Conservation (phyloP, 37 sponge, comb jelly and placozoan species). For the Aplysina aerophoba region DNA sequence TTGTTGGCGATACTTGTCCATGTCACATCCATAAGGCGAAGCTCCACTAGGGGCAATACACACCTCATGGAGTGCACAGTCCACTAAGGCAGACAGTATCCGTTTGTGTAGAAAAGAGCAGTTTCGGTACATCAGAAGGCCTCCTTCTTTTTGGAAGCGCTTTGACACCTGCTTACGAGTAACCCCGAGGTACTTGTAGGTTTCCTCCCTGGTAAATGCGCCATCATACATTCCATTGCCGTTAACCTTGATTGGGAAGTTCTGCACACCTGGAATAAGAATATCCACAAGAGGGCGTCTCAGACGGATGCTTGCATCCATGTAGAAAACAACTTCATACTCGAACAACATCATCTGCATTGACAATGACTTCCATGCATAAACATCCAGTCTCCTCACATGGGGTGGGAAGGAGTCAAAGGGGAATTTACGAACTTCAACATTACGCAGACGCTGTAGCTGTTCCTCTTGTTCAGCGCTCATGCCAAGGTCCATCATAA, state of each 20-base stretch:
- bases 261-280: background rate
- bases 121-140: background rate
- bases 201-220: background rate
- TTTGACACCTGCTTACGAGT: background rate
- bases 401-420: conserved; percentile 27
- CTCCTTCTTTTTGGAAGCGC: background rate
- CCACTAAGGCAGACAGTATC: background rate
- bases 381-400: conserved; percentile 6
- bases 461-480: background rate
- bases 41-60: conserved; percentile 38
- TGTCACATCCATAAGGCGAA: too few species aligned
- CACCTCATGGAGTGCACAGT: conserved; percentile 19
- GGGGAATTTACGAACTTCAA: conserved; percentile 35
- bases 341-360: conserved; percentile 1
- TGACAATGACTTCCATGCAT: conserved; percentile 34
- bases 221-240: conserved; percentile 17
- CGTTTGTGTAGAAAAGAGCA: background rate
- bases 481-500: conserved; percentile 33
- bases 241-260: conserved; percentile 9
- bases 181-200: background rate
- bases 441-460: conserved; percentile 8
- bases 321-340: conserved; percentile 40
- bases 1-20: too few species aligned
- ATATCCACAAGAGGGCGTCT: background rate
- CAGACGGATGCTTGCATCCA: conserved; percentile 43